Evolutionary conservation across 1,140 invertebrate species (phyloP), one percentile per base, ranked within the genome.

Genomic region (Leptonema lineaticorne): DNA sequence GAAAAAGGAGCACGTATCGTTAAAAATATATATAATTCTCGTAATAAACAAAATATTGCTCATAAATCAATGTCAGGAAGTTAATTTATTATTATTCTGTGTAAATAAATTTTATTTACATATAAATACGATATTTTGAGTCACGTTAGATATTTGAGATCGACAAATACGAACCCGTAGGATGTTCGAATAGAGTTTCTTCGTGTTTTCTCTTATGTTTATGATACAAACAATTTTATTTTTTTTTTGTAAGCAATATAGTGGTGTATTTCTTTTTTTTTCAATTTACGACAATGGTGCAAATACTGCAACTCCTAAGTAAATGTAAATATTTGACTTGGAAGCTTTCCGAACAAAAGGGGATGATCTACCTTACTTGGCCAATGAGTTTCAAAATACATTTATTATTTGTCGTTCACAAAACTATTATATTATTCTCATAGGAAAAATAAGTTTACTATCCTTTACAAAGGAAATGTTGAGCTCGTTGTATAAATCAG

Each of bases 251-350:
- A 41, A 14, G 37, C 16, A 9, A 16, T 16, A 27, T 33, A 6
- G 16, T 22, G 11, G 28, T 37, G 9, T 67, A 56, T 67, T 48
- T 63, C 30, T 70, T n/a, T n/a, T n/a, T n/a, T n/a, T n/a, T 11
- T 24, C 59, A 3, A 24, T 56, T 22, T 37, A 37, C 53, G 22
- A n/a, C n/a, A n/a, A 30, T 28, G 30, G 11, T 16, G 16, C 28
- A 67, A 33, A 70, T 70, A 48, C 29, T 46, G 65, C 29, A 57
- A 63, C 41, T 56, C 62, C 33, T 64, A 71, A 71, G 69, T 68
- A 71, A 71, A 71, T 71, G 66, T 65, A 71, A 71, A 71, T 68
- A 71, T 71, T 71, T 68, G 53, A 30, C 64, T 71, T 68, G 67
- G 26, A 60, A 59, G 27, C 16, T 50, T 28, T 63, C 24, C 29